Evolutionary conservation across 2,888 invertebrate species (phyloP).

Genomic region (Platypus cylindrus): DNA sequence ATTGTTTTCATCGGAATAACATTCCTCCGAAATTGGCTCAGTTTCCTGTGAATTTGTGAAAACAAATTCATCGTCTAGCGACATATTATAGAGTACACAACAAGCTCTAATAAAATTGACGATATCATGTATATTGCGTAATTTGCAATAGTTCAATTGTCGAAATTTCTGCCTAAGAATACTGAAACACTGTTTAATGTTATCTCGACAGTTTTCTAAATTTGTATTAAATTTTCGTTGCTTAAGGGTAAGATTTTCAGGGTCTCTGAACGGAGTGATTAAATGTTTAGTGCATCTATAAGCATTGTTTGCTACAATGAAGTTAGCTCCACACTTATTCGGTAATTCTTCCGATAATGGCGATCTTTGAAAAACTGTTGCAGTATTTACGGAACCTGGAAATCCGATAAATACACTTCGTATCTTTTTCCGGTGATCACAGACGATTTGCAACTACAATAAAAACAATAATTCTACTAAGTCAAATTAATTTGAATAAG

Average conservation of each 20-base stretch:
- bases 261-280: constrained; percentile 10
- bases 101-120: constrained; percentile 8
- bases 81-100: constrained; percentile 5
- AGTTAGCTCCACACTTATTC: constrained; percentile 9
- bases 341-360: constrained; percentile 4
- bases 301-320: constrained; percentile 10
- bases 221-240: constrained; percentile 3
- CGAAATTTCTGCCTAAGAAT: constrained; percentile 12
- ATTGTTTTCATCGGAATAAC: no score
- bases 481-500: no score
- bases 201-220: constrained; percentile 4
- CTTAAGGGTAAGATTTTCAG: constrained; percentile 3
- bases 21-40: no score
- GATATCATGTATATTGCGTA: constrained; percentile 1
- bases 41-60: not conserved
- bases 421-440: constrained; percentile 6
- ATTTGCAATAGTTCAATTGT: constrained; percentile 9
- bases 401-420: constrained; percentile 11
- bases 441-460: constrained; percentile 10
- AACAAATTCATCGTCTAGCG: not conserved
- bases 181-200: constrained; percentile 12
- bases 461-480: no score
- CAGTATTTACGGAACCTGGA: constrained; percentile 16
- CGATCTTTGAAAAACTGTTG: constrained; percentile 12
- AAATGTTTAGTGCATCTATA: constrained; percentile 9